Conservation (phyloP, 2,888 invertebrate species). For the Philaethria dido region DNA sequence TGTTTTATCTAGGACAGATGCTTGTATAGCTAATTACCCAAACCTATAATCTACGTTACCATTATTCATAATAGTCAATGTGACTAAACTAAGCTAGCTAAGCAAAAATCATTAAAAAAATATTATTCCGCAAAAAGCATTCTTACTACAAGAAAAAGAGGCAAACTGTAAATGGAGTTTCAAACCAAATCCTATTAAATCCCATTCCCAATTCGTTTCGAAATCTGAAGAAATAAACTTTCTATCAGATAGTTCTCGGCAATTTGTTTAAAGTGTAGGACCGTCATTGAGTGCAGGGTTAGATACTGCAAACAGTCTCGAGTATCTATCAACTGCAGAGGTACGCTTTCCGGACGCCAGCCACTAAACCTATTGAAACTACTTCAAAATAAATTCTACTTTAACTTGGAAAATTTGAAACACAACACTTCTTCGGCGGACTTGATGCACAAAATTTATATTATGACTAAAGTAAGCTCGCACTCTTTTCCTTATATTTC, state of each 20-base stretch:
- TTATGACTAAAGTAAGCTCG: slow-evolving; percentile 2
- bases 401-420: slow-evolving; percentile 37
- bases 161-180: slow-evolving; percentile 29
- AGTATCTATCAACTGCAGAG: slow-evolving; percentile 46
- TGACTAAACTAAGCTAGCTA: neutral
- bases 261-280: slow-evolving; percentile 44
- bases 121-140: neutral
- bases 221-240: slow-evolving; percentile 40
- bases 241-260: slow-evolving; percentile 40
- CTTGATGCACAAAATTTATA: slow-evolving; percentile 28
- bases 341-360: slow-evolving; percentile 40
- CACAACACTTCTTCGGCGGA: slow-evolving; percentile 35
- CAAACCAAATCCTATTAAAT: slow-evolving; percentile 39
- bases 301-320: slow-evolving; percentile 47
- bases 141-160: slow-evolving; percentile 1
- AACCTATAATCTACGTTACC: neutral
- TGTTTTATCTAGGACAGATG: too few species aligned
- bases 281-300: slow-evolving; percentile 41
- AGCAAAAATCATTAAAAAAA: neutral
- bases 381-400: slow-evolving; percentile 40
- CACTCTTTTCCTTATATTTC: neutral
- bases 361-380: slow-evolving; percentile 44
- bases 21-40: too few species aligned
- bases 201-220: slow-evolving; percentile 35
- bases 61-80: slow-evolving; percentile 1